These are phyloP conservation scores for Chymomyza fuscimana DNA, from an alignment of 2,888 invertebrate species.

Conservation along the genomic window DNA sequence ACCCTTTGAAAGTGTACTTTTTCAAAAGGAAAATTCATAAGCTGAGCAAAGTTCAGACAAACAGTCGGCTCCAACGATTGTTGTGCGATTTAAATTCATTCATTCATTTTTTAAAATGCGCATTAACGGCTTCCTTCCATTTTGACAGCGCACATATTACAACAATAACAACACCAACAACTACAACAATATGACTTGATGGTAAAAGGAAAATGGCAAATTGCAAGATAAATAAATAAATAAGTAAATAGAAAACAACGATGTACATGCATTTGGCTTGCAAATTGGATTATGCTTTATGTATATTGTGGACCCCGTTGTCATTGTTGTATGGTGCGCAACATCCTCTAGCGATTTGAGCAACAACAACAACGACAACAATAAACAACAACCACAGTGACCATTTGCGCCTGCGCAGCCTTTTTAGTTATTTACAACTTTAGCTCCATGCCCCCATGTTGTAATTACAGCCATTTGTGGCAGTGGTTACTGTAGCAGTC, in stretches of 20 bases:
- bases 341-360: conserved; percentile 44
- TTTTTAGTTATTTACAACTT: conserved; percentile 6
- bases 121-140: conserved; percentile 63
- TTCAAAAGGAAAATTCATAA: background rate
- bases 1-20: background rate
- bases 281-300: conserved; percentile 64
- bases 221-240: conserved; percentile 52
- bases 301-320: conserved; percentile 11
- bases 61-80: conserved; percentile 9
- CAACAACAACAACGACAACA: conserved; percentile 28
- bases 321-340: conserved; percentile 37
- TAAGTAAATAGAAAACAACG: conserved; percentile 59
- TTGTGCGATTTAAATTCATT: conserved; percentile 47
- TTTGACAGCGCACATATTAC: conserved; percentile 16
- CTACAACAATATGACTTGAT: conserved; percentile 5
- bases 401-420: conserved; percentile 31
- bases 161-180: conserved; percentile 23
- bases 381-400: conserved; percentile 26
- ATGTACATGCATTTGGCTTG: conserved; percentile 54
- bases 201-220: conserved; percentile 46
- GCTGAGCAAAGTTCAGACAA: conserved; percentile 2
- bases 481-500: conserved; percentile 42
- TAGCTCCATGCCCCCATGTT: conserved; percentile 29
- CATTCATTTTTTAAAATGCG: conserved; percentile 51
- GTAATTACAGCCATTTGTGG: conserved; percentile 45